These are phyloP conservation scores for Fringilla coelebs DNA, from an alignment of 2,797 vertebrate species.

Conservation along the genomic window DNA sequence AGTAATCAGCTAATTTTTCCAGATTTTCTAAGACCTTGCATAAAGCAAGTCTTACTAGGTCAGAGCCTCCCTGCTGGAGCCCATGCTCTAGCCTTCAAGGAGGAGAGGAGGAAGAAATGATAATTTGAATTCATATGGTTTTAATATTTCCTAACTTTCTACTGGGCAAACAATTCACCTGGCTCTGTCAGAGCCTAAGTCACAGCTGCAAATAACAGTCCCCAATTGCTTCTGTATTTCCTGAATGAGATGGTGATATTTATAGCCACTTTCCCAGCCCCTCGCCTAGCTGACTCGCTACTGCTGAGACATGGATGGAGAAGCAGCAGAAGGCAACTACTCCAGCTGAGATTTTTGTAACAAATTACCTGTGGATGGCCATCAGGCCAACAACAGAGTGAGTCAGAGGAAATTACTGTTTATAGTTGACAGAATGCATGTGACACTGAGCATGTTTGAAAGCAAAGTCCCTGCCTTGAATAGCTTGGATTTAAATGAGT, in stretches of 20 bases:
- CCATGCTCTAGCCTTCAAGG: neutral
- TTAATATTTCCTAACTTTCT: neutral
- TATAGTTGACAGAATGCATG: conserved; percentile 20
- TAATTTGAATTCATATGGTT: neutral
- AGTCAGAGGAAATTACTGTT: conserved; percentile 66
- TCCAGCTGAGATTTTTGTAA: neutral
- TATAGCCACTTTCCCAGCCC: neutral
- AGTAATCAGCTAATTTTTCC: neutral
- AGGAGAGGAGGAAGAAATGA: neutral
- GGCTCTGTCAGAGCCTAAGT: neutral
- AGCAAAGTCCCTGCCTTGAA: conserved; percentile 42
- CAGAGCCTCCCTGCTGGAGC: neutral
- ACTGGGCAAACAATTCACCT: neutral
- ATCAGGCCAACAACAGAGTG: neutral
- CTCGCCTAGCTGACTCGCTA: neutral
- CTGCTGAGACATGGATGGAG: neutral
- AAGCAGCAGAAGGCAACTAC: neutral
- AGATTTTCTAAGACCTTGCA: neutral
- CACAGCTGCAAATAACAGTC: neutral
- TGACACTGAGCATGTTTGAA: conserved; percentile 42
- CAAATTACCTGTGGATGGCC: neutral
- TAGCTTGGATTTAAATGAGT: conserved; percentile 44
- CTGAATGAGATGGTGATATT: neutral
- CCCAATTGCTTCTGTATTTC: neutral
- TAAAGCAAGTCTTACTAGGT: neutral